Conservation (phyloP, 2,797 vertebrate species). For the Heliangelus exortis region DNA sequence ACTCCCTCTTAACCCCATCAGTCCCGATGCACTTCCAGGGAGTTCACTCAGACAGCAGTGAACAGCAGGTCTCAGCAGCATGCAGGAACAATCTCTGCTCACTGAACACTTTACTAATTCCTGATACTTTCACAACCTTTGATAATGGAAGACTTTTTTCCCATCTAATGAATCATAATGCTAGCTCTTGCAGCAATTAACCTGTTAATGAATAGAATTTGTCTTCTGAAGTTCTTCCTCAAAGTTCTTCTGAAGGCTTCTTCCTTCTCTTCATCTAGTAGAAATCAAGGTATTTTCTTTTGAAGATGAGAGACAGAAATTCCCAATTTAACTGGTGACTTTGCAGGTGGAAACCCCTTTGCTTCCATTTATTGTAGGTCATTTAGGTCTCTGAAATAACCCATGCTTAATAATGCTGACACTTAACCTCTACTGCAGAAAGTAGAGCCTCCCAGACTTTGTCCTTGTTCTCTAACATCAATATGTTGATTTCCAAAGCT, state of each 20-base stretch:
- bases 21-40: fast-evolving
- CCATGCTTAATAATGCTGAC: not conserved
- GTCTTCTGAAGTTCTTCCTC: not conserved
- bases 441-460: not conserved
- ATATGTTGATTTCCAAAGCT: not conserved
- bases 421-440: not conserved
- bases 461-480: not conserved
- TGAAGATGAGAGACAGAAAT: not conserved
- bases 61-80: not conserved
- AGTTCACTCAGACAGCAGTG: not conserved
- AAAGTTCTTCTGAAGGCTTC: not conserved
- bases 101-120: not conserved
- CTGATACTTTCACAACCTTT: not conserved
- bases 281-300: not conserved
- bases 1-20: not conserved
- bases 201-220: not conserved
- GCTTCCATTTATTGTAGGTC: not conserved
- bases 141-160: not conserved
- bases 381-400: not conserved
- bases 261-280: not conserved
- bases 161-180: not conserved
- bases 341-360: not conserved
- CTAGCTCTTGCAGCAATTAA: not conserved
- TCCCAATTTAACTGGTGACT: not conserved
- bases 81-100: fast-evolving